Evolutionary conservation across 2,888 invertebrate genomes (phyloP).

Genomic region (Diaprepes abbreviatus): DNA sequence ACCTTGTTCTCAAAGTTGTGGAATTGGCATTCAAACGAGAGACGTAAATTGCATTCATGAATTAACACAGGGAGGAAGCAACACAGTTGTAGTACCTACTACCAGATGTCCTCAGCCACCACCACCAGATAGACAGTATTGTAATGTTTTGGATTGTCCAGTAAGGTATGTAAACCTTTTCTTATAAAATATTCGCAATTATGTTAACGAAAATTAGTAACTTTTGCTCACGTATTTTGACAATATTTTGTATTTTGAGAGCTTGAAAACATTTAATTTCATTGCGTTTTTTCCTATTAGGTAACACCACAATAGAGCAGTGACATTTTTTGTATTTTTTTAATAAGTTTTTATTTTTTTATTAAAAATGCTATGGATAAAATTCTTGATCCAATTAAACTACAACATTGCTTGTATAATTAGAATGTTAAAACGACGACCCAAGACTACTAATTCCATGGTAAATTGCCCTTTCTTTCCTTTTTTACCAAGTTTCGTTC

Average conservation of each 20-base stretch:
- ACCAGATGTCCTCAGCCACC: constrained; percentile 93
- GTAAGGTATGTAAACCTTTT: constrained; percentile 70
- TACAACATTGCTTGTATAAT: constrained; percentile 33
- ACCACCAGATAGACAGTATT: constrained; percentile 90
- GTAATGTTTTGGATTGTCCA: constrained; percentile 94
- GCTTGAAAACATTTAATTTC: too few relatives aligned
- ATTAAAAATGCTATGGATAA: too few relatives aligned
- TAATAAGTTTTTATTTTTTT: too few relatives aligned
- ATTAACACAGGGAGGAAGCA: constrained; percentile 88
- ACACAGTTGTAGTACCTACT: constrained; percentile 93
- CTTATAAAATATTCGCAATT: too few relatives aligned
- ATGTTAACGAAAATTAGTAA: too few relatives aligned
- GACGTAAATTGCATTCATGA: constrained; percentile 90
- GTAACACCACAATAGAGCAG: too few relatives aligned
- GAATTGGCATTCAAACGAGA: constrained; percentile 92
- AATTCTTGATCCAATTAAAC: constrained; percentile 11
- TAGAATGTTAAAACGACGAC: constrained; percentile 25
- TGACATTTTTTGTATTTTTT: too few relatives aligned
- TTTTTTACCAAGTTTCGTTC: constrained; percentile 9
- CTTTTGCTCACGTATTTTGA: too few relatives aligned
- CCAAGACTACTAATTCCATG: constrained; percentile 36
- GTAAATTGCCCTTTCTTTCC: constrained; percentile 33
- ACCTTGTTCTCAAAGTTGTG: constrained; percentile 92
- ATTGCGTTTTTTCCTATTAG: too few relatives aligned
- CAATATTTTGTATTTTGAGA: too few relatives aligned